A percentile compares a stretch with the other conserved stretches of the same genome.
Conservation (phyloP, 2,888 invertebrate genomes). For the Amphimallon solstitiale region DNA sequence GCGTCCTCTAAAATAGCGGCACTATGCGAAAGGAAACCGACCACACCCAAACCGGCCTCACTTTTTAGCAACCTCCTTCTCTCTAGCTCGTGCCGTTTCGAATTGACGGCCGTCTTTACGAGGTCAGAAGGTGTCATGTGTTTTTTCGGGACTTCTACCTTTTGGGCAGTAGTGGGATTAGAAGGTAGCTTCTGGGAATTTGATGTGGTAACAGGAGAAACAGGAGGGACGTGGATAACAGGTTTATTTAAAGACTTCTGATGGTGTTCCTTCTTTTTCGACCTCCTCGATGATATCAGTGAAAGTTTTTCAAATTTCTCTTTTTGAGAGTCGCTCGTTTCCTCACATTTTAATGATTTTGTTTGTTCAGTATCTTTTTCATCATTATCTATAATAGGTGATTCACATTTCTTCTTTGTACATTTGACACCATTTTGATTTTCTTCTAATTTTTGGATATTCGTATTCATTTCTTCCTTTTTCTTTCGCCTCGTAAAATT, state of each 20-base stretch:
- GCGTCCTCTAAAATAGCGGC: conserved; percentile 52
- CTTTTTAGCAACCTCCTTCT: conserved; percentile 66
- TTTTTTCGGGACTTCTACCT: conserved; percentile 30
- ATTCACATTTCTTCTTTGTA: conserved; percentile 19
- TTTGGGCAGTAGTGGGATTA: conserved; percentile 12
- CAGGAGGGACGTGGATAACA: conserved; percentile 9
- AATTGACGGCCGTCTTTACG: conserved; percentile 73
- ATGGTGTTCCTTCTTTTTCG: conserved; percentile 16
- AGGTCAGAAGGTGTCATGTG: conserved; percentile 70
- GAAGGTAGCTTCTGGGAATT: conserved; percentile 10
- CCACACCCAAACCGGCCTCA: conserved; percentile 59
- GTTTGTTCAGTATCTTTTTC: background rate
- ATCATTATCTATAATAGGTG: conserved; percentile 31
- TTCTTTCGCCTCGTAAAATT: conserved; percentile 65
- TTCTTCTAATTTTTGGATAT: conserved; percentile 50
- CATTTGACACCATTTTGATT: conserved; percentile 54
- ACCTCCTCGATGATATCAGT: conserved; percentile 8
- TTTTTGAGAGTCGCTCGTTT: conserved; percentile 4
- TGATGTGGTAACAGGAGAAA: conserved; percentile 5
- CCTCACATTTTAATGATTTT: background rate
- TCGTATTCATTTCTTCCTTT: conserved; percentile 41
- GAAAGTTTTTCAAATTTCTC: background rate
- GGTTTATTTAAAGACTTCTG: conserved; percentile 25
- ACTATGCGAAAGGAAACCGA: conserved; percentile 51
- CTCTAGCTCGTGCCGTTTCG: conserved; percentile 69